Base-by-base conservation (phyloP, 2,113 vertebrate species). In the Probosciger aterrimus region DNA sequence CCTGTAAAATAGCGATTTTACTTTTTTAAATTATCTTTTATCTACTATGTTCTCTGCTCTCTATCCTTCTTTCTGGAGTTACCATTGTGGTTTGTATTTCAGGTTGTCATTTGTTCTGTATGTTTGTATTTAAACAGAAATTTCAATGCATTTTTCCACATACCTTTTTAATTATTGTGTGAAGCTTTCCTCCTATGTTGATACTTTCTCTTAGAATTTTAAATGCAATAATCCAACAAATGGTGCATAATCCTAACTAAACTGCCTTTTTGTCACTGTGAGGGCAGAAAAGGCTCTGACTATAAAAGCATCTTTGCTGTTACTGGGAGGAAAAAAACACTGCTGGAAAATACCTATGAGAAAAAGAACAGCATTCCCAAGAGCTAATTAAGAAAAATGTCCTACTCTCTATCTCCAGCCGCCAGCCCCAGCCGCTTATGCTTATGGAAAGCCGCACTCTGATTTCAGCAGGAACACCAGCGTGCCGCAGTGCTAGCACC, bases 401-500 rank as follows among this genome's bases (percentile, higher is more conserved):
- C 68, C 46, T 52, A 19, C 23, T 50, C 15, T 76, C 18, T 41
- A 1, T 19, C 41, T 85, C 50, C 64, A 53, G 1, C 44, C 43
- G 41, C 59, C 84, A 80, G 60, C 33, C 39, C 49, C 82, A 57
- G 55, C 33, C 1, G 0, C 64, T 71, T 53, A 25, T 11, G 35
- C 57, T 85, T 33, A 13, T 0, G 0, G 81, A 53, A 44, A 91
- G 78, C 57, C 11, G 3, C 24, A 3, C 30, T 87, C 47, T 62
- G 27, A 2, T 47, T 49, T 6, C 68, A 43, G 81, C 44, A 46
- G 49, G 65, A 71, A 43, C 33, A n/a, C 5, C 27, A 4, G 50
- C 0, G 4, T 4, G 37, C 3, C 2, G 27, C 15, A 0, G 52
- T 5, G 44, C 88, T 12, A 1, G n/a, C 30, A 1, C 33, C 22